Evolutionary conservation across 2,888 invertebrate genomes (phyloP).

Genomic region (Orchestes rusci): DNA sequence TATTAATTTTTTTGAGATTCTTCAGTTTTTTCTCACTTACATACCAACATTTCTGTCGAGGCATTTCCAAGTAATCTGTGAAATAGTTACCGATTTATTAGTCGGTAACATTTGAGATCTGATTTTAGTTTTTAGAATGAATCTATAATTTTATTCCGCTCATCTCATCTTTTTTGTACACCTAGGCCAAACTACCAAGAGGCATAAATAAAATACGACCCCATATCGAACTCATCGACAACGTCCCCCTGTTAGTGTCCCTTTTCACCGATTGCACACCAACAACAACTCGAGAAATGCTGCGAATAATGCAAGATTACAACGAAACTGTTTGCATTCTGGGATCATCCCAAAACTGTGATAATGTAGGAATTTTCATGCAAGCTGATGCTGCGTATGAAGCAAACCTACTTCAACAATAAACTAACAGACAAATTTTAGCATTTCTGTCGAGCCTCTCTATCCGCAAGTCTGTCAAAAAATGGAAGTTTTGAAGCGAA

Average conservation of each 20-base stretch:
- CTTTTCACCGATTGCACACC: slow-evolving; percentile 96
- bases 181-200: slow-evolving; percentile 88
- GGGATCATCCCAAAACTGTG: slow-evolving; percentile 84
- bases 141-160: too few relatives aligned
- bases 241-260: slow-evolving; percentile 94
- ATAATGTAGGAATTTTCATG: slow-evolving; percentile 87
- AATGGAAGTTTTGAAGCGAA: slow-evolving; percentile 42
- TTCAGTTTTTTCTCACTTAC: too few relatives aligned
- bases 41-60: too few relatives aligned
- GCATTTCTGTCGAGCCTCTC: slow-evolving; percentile 86
- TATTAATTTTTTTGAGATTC: too few relatives aligned
- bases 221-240: slow-evolving; percentile 91
- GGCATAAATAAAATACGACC: slow-evolving; percentile 96
- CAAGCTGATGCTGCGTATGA: slow-evolving; percentile 89
- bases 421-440: slow-evolving; percentile 41
- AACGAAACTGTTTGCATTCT: slow-evolving; percentile 93
- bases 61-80: too few relatives aligned
- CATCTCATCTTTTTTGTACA: too few relatives aligned
- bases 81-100: too few relatives aligned
- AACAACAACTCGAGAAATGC: slow-evolving; percentile 85
- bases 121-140: too few relatives aligned
- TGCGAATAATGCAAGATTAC: slow-evolving; percentile 92
- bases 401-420: slow-evolving; percentile 16
- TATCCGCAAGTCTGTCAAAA: slow-evolving; percentile 82
- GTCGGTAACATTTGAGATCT: too few relatives aligned